These are phyloP conservation scores for Battus philenor DNA, from an alignment of 1,140 invertebrate species.

Conservation along the genomic window DNA sequence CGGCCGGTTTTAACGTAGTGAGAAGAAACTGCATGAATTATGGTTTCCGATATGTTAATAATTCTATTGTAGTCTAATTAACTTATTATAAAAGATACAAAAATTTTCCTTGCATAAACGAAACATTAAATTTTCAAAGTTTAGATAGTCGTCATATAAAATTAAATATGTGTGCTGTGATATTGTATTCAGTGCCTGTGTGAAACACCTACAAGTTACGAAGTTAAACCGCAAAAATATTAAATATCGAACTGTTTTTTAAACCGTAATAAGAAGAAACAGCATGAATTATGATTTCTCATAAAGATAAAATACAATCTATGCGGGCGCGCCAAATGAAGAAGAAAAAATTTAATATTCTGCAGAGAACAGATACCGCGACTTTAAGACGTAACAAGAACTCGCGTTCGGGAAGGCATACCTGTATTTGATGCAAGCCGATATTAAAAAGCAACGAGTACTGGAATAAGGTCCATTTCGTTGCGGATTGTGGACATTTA, in stretches of 20 bases:
- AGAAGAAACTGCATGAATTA: too few relatives aligned
- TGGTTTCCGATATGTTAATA: too few relatives aligned
- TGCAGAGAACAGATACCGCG: slow-evolving; percentile 40
- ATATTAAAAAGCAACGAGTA: slow-evolving; percentile 13
- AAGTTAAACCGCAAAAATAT: slow-evolving; percentile 55
- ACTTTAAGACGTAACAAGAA: slow-evolving; percentile 37
- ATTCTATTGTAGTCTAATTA: too few relatives aligned
- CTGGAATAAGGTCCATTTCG: slow-evolving; percentile 8
- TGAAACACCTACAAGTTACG: too few relatives aligned
- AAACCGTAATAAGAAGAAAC: slow-evolving; percentile 47
- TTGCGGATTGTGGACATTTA: slow-evolving; percentile 8
- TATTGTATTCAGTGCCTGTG: too few relatives aligned
- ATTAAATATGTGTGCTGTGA: too few relatives aligned
- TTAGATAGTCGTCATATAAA: too few relatives aligned
- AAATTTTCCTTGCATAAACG: too few relatives aligned
- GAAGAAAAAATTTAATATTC: slow-evolving; percentile 66
- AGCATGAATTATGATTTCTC: slow-evolving; percentile 70
- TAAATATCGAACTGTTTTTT: slow-evolving; percentile 52
- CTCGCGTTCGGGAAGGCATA: slow-evolving; percentile 23
- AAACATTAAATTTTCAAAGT: too few relatives aligned
- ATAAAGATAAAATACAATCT: slow-evolving; percentile 71
- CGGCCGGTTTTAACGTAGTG: too few relatives aligned
- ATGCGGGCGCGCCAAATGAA: slow-evolving; percentile 60
- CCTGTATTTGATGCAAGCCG: slow-evolving; percentile 19
- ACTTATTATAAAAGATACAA: too few relatives aligned